Conservation (phyloP, 92 coral and sea anemone species). For the Zoanthus sociatus region DNA sequence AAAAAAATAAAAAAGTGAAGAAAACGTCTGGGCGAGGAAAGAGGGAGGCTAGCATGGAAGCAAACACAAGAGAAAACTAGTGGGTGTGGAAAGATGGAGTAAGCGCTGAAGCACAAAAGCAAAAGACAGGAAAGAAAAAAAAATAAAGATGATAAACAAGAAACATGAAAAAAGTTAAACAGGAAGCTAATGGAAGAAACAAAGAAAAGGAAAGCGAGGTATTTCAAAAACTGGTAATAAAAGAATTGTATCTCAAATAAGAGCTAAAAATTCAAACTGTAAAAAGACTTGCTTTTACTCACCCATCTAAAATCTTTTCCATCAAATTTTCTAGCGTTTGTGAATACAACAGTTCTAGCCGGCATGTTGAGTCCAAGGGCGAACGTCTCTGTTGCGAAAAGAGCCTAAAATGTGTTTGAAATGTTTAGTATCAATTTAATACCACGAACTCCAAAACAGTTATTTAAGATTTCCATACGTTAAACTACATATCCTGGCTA, state of each 20-base stretch:
- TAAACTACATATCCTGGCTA: no score
- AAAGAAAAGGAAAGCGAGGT: background rate
- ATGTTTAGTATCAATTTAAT: no score
- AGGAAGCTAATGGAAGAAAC: background rate
- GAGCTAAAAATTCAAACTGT: background rate
- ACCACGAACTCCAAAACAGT: no score
- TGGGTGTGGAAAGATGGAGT: background rate
- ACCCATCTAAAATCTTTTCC: slow-evolving; percentile 99
- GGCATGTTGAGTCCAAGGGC: slow-evolving; percentile 99
- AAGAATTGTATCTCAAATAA: no score
- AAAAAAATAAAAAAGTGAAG: background rate
- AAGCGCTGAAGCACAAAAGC: no score
- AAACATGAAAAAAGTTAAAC: background rate
- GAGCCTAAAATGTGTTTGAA: slow-evolving; percentile 68
- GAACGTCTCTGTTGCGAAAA: slow-evolving; percentile 99
- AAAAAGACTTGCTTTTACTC: slow-evolving; percentile 43
- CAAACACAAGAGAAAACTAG: background rate
- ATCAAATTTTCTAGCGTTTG: slow-evolving; percentile 96
- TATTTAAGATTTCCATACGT: no score
- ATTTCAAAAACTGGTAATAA: background rate
- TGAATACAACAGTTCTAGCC: slow-evolving; percentile 98
- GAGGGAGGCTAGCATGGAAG: background rate
- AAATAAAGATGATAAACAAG: background rate
- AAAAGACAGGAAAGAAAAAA: no score
- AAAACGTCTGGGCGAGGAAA: background rate